Conservation (phyloP, 2,888 invertebrate species). For the Tachina lurida region DNA sequence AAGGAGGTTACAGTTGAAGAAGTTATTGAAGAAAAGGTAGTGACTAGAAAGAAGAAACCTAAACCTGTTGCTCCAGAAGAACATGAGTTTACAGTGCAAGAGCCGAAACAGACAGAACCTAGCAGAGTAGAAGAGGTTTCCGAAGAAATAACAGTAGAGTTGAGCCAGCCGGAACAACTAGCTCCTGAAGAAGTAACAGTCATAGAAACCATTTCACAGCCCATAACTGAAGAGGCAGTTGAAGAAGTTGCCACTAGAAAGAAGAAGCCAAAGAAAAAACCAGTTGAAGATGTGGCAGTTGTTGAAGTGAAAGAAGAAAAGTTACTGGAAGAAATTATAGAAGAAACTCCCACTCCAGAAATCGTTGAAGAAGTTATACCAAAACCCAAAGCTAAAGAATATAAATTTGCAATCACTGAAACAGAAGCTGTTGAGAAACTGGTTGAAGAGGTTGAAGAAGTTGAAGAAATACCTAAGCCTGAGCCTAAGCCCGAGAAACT, state of each 20-base stretch:
- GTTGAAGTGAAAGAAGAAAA: slow-evolving; percentile 75
- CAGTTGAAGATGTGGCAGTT: slow-evolving; percentile 73
- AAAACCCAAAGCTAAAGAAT: slow-evolving; percentile 74
- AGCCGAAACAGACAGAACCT: slow-evolving; percentile 73
- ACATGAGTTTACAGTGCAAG: slow-evolving; percentile 76
- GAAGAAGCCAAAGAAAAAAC: slow-evolving; percentile 79
- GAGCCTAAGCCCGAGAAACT: slow-evolving; percentile 71
- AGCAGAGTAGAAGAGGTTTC: slow-evolving; percentile 75
- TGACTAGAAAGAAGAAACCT: slow-evolving; percentile 80
- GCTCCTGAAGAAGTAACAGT: slow-evolving; percentile 80
- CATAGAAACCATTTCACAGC: slow-evolving; percentile 75
- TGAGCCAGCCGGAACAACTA: slow-evolving; percentile 73
- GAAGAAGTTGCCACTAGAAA: slow-evolving; percentile 73
- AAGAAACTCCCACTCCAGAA: slow-evolving; percentile 70
- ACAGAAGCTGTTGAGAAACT: slow-evolving; percentile 75
- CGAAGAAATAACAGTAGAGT: slow-evolving; percentile 75
- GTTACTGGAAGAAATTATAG: slow-evolving; percentile 72
- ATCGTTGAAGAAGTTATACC: slow-evolving; percentile 47
- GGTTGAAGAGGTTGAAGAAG: slow-evolving; percentile 74
- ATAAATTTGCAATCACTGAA: slow-evolving; percentile 77
- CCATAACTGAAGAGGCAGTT: slow-evolving; percentile 70
- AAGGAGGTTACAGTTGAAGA: slow-evolving; percentile 79
- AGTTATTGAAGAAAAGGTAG: slow-evolving; percentile 80
- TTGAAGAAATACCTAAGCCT: slow-evolving; percentile 66
- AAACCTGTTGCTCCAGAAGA: slow-evolving; percentile 79